Conservation (phyloP, 2,113 vertebrate genomes). For the Psettodes erumei region DNA sequence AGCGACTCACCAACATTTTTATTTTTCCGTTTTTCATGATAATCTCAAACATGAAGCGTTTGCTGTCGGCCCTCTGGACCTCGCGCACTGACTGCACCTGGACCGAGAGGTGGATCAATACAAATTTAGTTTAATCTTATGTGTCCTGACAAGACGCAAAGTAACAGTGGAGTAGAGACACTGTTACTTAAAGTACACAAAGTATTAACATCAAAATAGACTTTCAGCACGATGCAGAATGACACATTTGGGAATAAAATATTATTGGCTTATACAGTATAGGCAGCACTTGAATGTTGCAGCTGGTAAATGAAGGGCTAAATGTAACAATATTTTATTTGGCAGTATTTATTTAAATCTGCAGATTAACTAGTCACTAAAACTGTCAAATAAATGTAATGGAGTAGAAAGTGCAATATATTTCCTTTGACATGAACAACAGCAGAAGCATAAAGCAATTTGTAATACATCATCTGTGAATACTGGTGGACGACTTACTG, state of each 20-base stretch:
- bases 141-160: too few species aligned
- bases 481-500: slow-evolving; percentile 54
- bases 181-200: neutral
- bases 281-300: neutral
- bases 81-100: slow-evolving; percentile 84
- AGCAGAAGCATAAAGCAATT: neutral
- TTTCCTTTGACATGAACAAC: neutral
- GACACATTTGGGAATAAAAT: neutral
- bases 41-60: slow-evolving; percentile 83
- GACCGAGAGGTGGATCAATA: neutral
- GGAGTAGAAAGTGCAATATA: neutral
- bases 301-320: too few species aligned
- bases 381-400: neutral
- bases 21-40: slow-evolving; percentile 83
- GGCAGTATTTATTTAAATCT: neutral
- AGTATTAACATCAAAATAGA: neutral
- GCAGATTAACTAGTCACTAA: neutral
- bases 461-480: neutral
- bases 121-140: neutral
- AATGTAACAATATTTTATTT: neutral
- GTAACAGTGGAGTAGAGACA: neutral
- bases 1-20: slow-evolving; percentile 83
- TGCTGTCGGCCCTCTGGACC: slow-evolving; percentile 57
- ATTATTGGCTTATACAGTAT: neutral
- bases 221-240: neutral